Base-by-base conservation (phyloP, 2,888 invertebrate species). In the Ormyrus thymus region DNA sequence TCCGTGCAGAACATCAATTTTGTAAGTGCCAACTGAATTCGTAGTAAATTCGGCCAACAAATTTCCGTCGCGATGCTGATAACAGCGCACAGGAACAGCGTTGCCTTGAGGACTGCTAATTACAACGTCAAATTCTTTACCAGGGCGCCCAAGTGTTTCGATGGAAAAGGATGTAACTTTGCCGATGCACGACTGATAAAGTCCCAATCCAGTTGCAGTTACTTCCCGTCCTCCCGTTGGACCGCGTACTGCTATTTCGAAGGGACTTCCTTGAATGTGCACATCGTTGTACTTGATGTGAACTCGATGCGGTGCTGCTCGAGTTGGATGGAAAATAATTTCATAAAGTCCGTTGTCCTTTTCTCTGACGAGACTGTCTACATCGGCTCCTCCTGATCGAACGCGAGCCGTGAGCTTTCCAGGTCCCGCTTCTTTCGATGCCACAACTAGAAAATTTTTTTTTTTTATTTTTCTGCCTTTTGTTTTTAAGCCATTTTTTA, bases 21-120 rank as follows among this genome's bases (percentile, higher is more conserved):
- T 90, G 74, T 90, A 89, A 1, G 87, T 89, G 29, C 90, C 91
- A 45, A 95, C 93, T 86, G 95, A 95, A 78, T 94, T 94, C 50
- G 96, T 94, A 13, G 95, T 95, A 90, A 96, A 99, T 90, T 99
- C 99, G 0, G 98, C 98, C 88, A 97, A 95, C 76, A 98, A 92
- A 86, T 97, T 95, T 1, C 98, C 98, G 81, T 98, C 97, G 87
- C 98, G 97, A 81, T 98, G 98, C 88, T 97, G 97, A 90, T 98
- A 98, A 88, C 99, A 98, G 78, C 97, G 85, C 29, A 98, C 97
- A 0, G 97, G 97, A 59, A 98, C 92, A 0, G 96, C 96, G 82
- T 94, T 92, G 0, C 95, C 93, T 7, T 94, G 94, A 0, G 95
- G 95, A 0, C 96, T 96, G 0, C 96, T 95, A 1, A 96, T 95